These are phyloP conservation scores for Sorex maritimensis DNA, from an alignment of 2,797 vertebrate species.

Conservation along the genomic window DNA sequence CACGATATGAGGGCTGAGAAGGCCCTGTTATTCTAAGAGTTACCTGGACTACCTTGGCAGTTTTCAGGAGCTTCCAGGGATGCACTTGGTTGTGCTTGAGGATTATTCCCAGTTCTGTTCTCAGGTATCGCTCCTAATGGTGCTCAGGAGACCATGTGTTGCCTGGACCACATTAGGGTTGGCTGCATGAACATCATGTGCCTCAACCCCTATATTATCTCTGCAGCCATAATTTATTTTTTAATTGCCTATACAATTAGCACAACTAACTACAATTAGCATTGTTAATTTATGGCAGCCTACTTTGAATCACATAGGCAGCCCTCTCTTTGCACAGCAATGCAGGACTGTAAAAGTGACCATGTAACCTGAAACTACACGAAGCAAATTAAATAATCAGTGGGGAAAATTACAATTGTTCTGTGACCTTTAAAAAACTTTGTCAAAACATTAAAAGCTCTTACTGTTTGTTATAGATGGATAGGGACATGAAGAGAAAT, in stretches of 20 bases:
- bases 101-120: too few relatives aligned
- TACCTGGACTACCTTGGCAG: too few relatives aligned
- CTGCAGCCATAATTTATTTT: background rate
- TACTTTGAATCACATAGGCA: slow-evolving; percentile 19
- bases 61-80: too few relatives aligned
- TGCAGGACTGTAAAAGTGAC: background rate
- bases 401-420: slow-evolving; percentile 16
- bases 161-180: too few relatives aligned
- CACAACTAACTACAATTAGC: background rate
- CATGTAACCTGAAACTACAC: background rate
- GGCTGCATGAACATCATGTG: too few relatives aligned
- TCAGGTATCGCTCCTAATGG: too few relatives aligned
- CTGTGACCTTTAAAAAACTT: slow-evolving; percentile 30
- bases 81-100: too few relatives aligned
- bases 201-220: too few relatives aligned
- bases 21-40: too few relatives aligned
- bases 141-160: too few relatives aligned
- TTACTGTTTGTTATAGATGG: slow-evolving; percentile 23
- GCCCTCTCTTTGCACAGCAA: background rate
- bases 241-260: background rate
- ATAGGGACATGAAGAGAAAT: background rate
- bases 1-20: too few relatives aligned
- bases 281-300: background rate
- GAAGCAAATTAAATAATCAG: slow-evolving; percentile 26
- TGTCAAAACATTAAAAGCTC: slow-evolving; percentile 23